Base-by-base conservation (phyloP, 1,140 invertebrate genomes). In the Choristoneura fumiferana region DNA sequence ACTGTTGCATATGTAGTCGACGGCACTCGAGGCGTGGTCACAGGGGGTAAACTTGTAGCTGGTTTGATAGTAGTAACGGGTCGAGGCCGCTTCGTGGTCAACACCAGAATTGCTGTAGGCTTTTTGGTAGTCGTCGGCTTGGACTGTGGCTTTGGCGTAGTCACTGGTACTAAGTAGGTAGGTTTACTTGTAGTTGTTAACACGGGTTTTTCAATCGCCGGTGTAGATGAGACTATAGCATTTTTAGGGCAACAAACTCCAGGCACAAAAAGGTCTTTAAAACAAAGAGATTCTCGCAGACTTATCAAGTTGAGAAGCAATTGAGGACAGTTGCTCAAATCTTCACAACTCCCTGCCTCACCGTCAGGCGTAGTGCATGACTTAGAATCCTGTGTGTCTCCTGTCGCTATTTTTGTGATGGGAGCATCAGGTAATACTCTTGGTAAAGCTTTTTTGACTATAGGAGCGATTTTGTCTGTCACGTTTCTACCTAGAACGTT, bases 181-280 rank as follows among this genome's bases (percentile, higher is more conserved):
- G 86, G 89, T 54, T 85, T 87, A 36, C 73, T 85, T 0, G 89
- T 89, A 8, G 89, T 84, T 1, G 77, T 60, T 8, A 79, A 37
- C 0, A 80, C 65, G 17, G 84, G 81, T 14, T 73, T 85, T 40
- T 89, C 85, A 22, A 54, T 73, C 57, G 57, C 84, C 72, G 62
- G 81, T 63, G 64, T 87, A 29, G 61, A 82, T 60, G 6, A 77
- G 54, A 81, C 78, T 63, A 81, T 77, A 39, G 74, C 89, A 18
- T 92, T 88, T 60, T 91, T 65, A 0, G 96, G 96, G 87, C 96
- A 98, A 76, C 96, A 98, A 1, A 98, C 96, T 12, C 96, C 97
- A 1, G 97, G 97, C 1, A 97, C 95, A 71, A 98, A 97, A 0
- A 98, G 89, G 63, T 95, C 95, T 84, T 98, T 97, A 74, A 98